Conservation (phyloP, 2,113 vertebrate genomes). For the Lamprologus callipterus region DNA sequence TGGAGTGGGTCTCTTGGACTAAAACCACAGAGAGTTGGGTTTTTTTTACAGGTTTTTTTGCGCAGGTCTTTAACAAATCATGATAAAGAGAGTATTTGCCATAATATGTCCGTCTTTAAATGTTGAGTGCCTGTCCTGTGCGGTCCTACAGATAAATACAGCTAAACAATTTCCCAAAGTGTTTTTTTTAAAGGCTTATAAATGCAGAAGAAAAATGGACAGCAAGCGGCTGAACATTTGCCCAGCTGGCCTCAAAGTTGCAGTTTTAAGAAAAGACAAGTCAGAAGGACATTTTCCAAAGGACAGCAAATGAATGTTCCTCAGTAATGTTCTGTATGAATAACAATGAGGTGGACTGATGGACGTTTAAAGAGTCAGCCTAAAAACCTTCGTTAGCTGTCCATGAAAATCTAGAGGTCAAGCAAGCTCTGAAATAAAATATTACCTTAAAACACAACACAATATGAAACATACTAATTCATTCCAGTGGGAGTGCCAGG, state of each 20-base stretch:
- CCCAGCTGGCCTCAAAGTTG: neutral
- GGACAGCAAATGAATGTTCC: neutral
- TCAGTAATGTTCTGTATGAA: neutral
- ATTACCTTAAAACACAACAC: constrained; percentile 34
- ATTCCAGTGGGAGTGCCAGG: constrained; percentile 32
- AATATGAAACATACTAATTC: constrained; percentile 37
- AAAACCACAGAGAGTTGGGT: neutral
- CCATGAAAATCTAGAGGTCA: constrained; percentile 20
- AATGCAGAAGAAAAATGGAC: neutral
- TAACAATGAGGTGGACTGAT: constrained; percentile 19
- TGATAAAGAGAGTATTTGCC: neutral
- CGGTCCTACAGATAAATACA: neutral
- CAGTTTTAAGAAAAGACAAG: neutral
- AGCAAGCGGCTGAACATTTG: neutral
- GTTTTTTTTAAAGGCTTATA: neutral
- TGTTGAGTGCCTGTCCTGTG: neutral
- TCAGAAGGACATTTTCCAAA: constrained; percentile 25
- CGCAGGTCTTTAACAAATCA: neutral
- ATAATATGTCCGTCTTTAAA: neutral
- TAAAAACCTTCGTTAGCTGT: neutral
- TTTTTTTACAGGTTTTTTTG: neutral
- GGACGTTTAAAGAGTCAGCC: neutral
- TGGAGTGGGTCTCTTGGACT: neutral
- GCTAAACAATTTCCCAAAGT: constrained; percentile 9
- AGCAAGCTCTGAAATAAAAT: constrained; percentile 16